Conservation (phyloP, 2,888 invertebrate species). For the Melinaea marsaeus region DNA sequence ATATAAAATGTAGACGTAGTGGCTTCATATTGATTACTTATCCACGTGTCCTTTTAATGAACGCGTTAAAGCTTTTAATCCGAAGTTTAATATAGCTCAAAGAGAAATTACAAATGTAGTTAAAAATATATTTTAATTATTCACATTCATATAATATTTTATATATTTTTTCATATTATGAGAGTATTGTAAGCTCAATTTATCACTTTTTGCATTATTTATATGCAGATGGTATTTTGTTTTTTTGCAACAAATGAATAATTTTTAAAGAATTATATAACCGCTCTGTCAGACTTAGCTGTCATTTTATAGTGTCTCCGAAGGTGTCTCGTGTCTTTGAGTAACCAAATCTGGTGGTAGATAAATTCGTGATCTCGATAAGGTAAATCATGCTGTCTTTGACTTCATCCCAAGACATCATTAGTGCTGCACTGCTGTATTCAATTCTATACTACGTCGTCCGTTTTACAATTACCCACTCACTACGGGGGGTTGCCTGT, state of each 20-base stretch:
- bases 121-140: too few species aligned
- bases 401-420: neutral
- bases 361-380: neutral
- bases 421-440: neutral
- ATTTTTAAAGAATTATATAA: too few species aligned
- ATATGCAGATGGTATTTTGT: too few species aligned
- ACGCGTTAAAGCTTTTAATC: slow-evolving; percentile 21
- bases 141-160: too few species aligned
- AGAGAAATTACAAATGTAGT: too few species aligned
- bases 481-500: neutral
- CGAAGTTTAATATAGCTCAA: too few species aligned
- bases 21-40: slow-evolving; percentile 48
- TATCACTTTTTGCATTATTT: too few species aligned
- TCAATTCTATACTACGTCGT: neutral
- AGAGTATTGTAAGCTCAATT: too few species aligned
- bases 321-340: neutral
- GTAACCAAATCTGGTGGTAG: neutral
- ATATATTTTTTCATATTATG: too few species aligned
- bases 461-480: neutral
- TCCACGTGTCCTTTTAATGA: slow-evolving; percentile 48
- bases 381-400: neutral
- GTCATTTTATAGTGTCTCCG: too few species aligned
- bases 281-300: too few species aligned
- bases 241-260: too few species aligned
- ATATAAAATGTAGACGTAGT: slow-evolving; percentile 41